Evolutionary conservation across 2,888 invertebrate species (phyloP).

Genomic region (Coecobrya sp.): DNA sequence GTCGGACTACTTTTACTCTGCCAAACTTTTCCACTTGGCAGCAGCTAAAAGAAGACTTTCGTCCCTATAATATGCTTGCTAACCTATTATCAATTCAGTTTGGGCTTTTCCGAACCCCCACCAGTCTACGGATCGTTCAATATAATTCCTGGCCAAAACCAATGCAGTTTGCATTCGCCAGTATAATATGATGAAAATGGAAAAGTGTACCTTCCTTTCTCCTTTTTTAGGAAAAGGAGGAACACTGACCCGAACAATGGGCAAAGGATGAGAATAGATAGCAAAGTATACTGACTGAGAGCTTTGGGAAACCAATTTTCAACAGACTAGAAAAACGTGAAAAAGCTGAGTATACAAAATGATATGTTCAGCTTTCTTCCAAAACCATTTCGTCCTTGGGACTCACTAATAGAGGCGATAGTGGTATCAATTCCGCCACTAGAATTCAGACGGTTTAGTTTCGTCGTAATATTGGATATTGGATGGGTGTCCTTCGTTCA

Average conservation of each 20-base stretch:
- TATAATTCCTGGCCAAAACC: not conserved
- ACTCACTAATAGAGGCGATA: not conserved
- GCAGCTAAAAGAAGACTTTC: conserved; percentile 29
- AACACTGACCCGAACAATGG: conserved; percentile 38
- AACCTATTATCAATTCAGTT: conserved; percentile 63
- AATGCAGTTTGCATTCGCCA: conserved; percentile 17
- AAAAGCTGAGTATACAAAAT: conserved; percentile 11
- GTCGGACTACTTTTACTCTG: conserved; percentile 51
- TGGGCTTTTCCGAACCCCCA: not conserved
- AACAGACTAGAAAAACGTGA: not conserved
- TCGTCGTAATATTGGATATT: no score
- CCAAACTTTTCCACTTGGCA: conserved; percentile 68
- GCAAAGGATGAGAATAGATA: conserved; percentile 6
- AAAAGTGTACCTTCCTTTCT: not conserved
- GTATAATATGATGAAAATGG: not conserved
- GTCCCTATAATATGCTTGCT: not conserved
- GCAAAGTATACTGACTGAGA: not conserved
- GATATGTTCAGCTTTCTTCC: not conserved
- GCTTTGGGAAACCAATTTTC: not conserved
- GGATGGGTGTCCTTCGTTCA: no score
- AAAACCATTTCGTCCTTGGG: not conserved
- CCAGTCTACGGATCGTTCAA: not conserved
- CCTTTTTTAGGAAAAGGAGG: not conserved
- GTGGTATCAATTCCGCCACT: not conserved
- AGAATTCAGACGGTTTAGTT: no score